Evolutionary conservation across 2,113 vertebrate species (phyloP).

Genomic region (Nothoprocta perdicaria): DNA sequence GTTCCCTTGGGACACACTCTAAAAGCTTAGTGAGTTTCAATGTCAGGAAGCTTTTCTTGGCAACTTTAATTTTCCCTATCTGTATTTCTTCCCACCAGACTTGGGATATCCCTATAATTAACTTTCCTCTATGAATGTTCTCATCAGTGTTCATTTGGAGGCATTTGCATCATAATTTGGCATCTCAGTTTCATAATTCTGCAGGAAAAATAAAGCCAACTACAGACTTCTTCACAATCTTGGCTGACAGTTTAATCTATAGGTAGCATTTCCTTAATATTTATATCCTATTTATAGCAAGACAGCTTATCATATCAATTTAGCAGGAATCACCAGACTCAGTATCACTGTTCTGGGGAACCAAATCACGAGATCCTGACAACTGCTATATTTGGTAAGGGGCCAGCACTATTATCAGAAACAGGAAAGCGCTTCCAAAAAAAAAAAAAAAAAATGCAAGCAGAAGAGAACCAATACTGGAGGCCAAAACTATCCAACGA

Average conservation of each 20-base stretch:
- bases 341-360: neutral
- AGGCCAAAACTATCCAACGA: neutral
- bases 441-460: neutral
- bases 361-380: neutral
- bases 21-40: conserved; percentile 34
- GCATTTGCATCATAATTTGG: neutral
- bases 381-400: conserved; percentile 52
- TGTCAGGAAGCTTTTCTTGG: conserved; percentile 56
- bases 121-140: neutral
- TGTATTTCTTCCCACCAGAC: neutral
- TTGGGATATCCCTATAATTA: neutral
- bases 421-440: conserved; percentile 16
- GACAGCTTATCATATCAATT: neutral
- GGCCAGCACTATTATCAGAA: conserved; percentile 28
- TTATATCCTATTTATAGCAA: neutral
- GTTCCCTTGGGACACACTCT: conserved; percentile 10
- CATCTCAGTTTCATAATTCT: neutral
- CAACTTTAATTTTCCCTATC: neutral
- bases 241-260: neutral
- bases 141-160: neutral
- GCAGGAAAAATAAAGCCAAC: neutral
- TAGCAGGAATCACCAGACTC: neutral
- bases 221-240: neutral
- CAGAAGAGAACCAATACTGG: neutral
- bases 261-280: neutral